Evolutionary conservation across 2,888 invertebrate genomes (phyloP).

Genomic region (Sinhomidia bicolor): DNA sequence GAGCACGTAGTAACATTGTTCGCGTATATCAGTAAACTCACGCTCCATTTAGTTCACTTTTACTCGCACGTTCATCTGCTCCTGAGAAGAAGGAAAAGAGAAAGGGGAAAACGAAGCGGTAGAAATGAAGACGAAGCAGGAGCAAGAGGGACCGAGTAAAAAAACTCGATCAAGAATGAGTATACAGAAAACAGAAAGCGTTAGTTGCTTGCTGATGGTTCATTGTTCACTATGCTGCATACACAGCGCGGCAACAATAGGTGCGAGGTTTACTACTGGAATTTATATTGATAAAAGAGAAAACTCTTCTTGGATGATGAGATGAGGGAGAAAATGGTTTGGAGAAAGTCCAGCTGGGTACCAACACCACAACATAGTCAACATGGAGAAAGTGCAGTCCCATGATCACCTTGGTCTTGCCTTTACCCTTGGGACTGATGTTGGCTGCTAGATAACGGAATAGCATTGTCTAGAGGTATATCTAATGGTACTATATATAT

Average conservation of each 20-base stretch:
- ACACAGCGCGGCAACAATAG: not conserved
- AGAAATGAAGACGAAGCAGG: not conserved
- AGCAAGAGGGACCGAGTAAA: not conserved
- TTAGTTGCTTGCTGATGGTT: not conserved
- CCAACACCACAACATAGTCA: not conserved
- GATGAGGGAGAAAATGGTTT: constrained; percentile 57
- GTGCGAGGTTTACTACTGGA: not conserved
- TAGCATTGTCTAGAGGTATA: not conserved
- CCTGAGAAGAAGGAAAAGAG: not conserved
- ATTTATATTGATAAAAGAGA: not conserved
- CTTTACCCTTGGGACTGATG: constrained; percentile 53
- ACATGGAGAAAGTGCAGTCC: constrained; percentile 36
- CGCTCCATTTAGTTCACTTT: constrained; percentile 63
- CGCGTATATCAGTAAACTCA: constrained; percentile 62
- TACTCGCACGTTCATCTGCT: constrained; percentile 28
- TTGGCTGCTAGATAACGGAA: not conserved
- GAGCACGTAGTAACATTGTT: constrained; percentile 41
- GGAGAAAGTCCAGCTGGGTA: constrained; percentile 66
- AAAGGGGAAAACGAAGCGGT: not conserved
- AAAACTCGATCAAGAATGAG: constrained; percentile 23
- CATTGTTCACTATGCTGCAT: not conserved
- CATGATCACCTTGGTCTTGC: constrained; percentile 59
- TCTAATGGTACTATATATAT: not conserved
- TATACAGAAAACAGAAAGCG: too few species aligned
- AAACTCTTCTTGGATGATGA: not conserved